Percentiles rank a stretch among this genome's conserved stretches.
Conservation (phyloP, 2,113 vertebrate genomes). For the Falco punctatus region DNA sequence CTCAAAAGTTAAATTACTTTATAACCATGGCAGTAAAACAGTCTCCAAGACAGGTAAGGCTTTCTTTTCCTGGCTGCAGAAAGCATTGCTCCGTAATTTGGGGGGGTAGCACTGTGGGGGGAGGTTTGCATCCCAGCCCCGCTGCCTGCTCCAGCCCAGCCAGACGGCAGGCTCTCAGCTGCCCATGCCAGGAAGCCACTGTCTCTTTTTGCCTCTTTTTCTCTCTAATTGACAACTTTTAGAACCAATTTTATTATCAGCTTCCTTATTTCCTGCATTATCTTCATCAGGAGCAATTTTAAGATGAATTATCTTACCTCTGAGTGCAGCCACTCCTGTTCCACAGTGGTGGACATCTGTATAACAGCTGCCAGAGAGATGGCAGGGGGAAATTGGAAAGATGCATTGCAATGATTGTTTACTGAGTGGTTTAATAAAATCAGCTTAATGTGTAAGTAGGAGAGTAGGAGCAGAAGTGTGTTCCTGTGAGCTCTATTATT, state of each 20-base stretch:
- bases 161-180: background rate
- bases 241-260: background rate
- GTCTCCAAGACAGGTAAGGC: background rate
- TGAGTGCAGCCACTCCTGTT: background rate
- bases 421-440: slow-evolving; percentile 40
- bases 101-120: background rate
- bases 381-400: background rate
- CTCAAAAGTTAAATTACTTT: background rate
- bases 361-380: slow-evolving; percentile 6
- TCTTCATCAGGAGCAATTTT: slow-evolving; percentile 8
- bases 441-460: background rate
- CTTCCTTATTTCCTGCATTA: background rate
- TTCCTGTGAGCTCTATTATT: background rate
- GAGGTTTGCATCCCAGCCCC: background rate
- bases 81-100: background rate
- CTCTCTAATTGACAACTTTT: background rate
- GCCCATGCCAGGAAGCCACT: fast-evolving
- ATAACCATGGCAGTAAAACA: background rate
- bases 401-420: slow-evolving; percentile 1
- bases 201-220: background rate
- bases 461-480: background rate
- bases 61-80: fast-evolving
- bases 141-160: background rate
- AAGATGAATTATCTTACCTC: background rate
- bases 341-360: background rate